Percentiles rank a stretch among this genome's conserved stretches.
phyloP scores from a whole-genome alignment of 2,797 vertebrate species.

The Argyrosomus regius region DNA sequence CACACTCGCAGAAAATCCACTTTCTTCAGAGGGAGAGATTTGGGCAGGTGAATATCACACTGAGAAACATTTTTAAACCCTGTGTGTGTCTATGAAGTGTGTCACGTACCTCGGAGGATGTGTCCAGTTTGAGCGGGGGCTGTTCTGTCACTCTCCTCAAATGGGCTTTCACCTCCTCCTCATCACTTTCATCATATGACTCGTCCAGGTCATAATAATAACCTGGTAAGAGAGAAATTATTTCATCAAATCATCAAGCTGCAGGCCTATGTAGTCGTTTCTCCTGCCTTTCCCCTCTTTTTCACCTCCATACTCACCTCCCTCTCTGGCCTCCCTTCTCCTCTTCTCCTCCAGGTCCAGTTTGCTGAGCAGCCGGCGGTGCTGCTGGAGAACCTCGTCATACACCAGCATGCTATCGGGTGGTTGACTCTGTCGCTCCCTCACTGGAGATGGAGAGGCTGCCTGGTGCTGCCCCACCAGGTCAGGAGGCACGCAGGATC shows the following conservation, averaged over 20 bases:
- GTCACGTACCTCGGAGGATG: constrained; percentile 87
- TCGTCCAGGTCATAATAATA: constrained; percentile 93
- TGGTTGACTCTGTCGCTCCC: constrained; percentile 67
- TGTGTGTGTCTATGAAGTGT: not conserved
- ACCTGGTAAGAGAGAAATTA: constrained; percentile 77
- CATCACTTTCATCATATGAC: constrained; percentile 93
- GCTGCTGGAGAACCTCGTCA: constrained; percentile 91
- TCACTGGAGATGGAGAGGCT: constrained; percentile 73
- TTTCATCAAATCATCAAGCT: constrained; percentile 25
- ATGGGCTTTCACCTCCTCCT: constrained; percentile 93
- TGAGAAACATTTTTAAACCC: not conserved
- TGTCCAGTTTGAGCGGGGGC: constrained; percentile 92
- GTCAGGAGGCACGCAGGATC: constrained; percentile 77
- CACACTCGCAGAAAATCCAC: constrained; percentile 91
- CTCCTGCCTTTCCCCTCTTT: not conserved
- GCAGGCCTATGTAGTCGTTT: not conserved
- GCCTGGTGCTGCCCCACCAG: constrained; percentile 63
- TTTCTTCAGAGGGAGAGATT: constrained; percentile 83
- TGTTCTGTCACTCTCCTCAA: constrained; percentile 91
- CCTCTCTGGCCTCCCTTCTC: constrained; percentile 81
- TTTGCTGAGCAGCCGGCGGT: constrained; percentile 92
- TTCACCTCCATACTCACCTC: constrained; percentile 75
- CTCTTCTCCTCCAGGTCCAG: constrained; percentile 92
- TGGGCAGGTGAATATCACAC: constrained; percentile 9
- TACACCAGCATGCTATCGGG: constrained; percentile 88